These are phyloP conservation scores for Thalassarche chlororhynchos DNA, from an alignment of 2,113 vertebrate species.

Conservation along the genomic window DNA sequence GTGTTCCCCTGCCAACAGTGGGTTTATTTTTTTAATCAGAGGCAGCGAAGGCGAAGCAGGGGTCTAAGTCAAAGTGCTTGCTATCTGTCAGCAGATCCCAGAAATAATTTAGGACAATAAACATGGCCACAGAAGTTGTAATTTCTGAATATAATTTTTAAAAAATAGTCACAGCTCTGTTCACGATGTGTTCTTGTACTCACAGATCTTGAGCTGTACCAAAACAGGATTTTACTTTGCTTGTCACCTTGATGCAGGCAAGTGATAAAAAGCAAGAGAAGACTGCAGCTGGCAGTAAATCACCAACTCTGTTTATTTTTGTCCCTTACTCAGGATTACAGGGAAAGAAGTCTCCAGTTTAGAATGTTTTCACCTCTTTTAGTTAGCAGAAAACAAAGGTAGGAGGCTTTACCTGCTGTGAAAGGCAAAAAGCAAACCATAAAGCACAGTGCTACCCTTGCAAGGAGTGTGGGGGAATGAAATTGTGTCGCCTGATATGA, in stretches of 20 bases:
- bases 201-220: not conserved
- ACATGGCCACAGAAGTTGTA: not conserved
- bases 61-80: not conserved
- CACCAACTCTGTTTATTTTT: not conserved
- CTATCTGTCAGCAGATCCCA: not conserved
- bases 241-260: not conserved
- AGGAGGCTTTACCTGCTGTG: not conserved
- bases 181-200: not conserved
- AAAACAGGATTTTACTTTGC: not conserved
- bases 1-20: not conserved
- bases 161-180: not conserved
- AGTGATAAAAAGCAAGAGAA: not conserved
- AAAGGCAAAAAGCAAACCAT: not conserved
- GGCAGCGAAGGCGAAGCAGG: not conserved
- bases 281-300: not conserved
- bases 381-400: not conserved
- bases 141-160: not conserved
- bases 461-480: not conserved
- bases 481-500: not conserved
- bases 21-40: not conserved
- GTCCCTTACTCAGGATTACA: not conserved
- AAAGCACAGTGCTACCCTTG: not conserved
- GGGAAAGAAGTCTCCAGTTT: not conserved
- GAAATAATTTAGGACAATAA: not conserved
- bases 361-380: not conserved